phyloP scores from a whole-genome alignment of 2,797 vertebrate species.

The Anolis apletophallus region DNA sequence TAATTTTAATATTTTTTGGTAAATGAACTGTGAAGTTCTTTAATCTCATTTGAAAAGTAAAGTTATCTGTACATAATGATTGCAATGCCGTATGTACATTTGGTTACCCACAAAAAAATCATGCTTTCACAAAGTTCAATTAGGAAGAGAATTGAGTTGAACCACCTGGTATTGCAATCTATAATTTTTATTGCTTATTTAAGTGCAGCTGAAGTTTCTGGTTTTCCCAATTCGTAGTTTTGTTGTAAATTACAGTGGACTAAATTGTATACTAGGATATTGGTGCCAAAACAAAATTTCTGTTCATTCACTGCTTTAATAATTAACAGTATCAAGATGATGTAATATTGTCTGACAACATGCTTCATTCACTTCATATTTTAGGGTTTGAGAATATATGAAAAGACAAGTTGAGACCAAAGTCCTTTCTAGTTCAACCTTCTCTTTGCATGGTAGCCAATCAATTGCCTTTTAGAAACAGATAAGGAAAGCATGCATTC shows the following conservation, averaged over 20 bases:
- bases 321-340: neutral
- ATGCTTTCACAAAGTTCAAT: neutral
- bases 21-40: slow-evolving; percentile 40
- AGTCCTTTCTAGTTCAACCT: neutral
- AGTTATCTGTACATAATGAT: slow-evolving; percentile 29
- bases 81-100: slow-evolving; percentile 30
- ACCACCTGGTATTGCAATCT: slow-evolving; percentile 22
- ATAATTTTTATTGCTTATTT: slow-evolving; percentile 41
- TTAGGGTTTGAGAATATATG: neutral
- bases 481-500: too few relatives aligned
- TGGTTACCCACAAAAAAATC: slow-evolving; percentile 19
- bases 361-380: neutral
- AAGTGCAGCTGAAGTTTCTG: slow-evolving; percentile 18
- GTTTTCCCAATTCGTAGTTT: slow-evolving; percentile 23
- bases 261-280: slow-evolving; percentile 12
- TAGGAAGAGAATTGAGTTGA: neutral
- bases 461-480: neutral
- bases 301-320: slow-evolving; percentile 6
- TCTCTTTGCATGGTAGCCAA: neutral
- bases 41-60: slow-evolving; percentile 26
- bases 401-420: neutral
- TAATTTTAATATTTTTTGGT: slow-evolving; percentile 29
- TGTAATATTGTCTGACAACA: slow-evolving; percentile 3
- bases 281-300: slow-evolving; percentile 24
- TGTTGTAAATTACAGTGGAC: slow-evolving; percentile 31